Evolutionary conservation across 2,888 invertebrate genomes (phyloP).

Genomic region (Drosophila nr. fundita): DNA sequence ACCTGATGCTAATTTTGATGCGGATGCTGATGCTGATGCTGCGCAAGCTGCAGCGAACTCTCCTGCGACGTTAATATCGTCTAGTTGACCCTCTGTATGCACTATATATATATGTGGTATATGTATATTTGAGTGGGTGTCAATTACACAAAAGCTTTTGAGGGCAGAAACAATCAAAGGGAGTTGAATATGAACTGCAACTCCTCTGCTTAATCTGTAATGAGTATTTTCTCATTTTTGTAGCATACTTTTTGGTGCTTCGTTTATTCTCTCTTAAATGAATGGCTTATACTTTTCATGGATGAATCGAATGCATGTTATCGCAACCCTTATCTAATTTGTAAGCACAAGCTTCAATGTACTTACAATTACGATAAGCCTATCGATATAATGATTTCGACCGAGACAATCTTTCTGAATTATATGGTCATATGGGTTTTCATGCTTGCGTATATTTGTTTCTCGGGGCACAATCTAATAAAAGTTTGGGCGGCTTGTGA

Average conservation of each 20-base stretch:
- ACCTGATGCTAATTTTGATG: constrained; percentile 20
- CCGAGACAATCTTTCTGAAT: constrained; percentile 4
- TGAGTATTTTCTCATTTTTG: not conserved
- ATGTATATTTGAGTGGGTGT: constrained; percentile 41
- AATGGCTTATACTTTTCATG: no score
- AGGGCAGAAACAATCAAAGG: constrained; percentile 28
- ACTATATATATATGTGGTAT: constrained; percentile 1
- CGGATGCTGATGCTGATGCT: constrained; percentile 3
- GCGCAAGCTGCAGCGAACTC: constrained; percentile 2
- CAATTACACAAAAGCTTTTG: constrained; percentile 56
- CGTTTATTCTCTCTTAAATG: no score
- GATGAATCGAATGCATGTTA: not conserved
- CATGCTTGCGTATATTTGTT: constrained; percentile 4
- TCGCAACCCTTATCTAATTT: not conserved
- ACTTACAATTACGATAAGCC: constrained; percentile 21
- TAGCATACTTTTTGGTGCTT: not conserved
- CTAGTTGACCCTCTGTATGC: constrained; percentile 30
- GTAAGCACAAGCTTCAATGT: not conserved
- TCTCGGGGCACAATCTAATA: constrained; percentile 34
- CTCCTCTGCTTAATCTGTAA: not conserved
- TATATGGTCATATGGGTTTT: constrained; percentile 3
- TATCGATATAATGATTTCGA: constrained; percentile 26
- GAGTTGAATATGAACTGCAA: not conserved
- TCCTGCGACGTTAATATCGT: constrained; percentile 9
- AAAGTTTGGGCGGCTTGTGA: constrained; percentile 51